These are phyloP conservation scores for Parotocinclus haroldoi DNA, from an alignment of 2,797 vertebrate species.

Conservation along the genomic window DNA sequence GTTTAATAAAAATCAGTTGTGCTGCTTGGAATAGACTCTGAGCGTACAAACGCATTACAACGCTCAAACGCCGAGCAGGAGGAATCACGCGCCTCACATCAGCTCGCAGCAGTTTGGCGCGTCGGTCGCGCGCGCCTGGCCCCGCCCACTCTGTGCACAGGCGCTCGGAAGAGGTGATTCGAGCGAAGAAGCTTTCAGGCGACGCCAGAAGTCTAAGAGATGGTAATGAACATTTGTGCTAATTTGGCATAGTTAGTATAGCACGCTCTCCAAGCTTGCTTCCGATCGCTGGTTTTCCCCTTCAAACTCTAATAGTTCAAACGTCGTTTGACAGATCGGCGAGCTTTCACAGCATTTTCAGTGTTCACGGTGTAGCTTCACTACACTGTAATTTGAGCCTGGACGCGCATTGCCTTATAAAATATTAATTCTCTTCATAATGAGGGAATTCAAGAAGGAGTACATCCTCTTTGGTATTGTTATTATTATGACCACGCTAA, in stretches of 20 bases:
- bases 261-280: neutral
- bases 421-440: constrained; percentile 46
- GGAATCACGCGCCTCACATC: constrained; percentile 57
- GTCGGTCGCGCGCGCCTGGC: constrained; percentile 47
- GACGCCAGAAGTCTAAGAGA: too few relatives aligned
- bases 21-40: neutral
- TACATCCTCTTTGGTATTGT: constrained; percentile 13
- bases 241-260: constrained; percentile 1
- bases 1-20: neutral
- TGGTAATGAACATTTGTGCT: too few relatives aligned
- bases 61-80: constrained; percentile 56
- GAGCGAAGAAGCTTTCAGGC: constrained; percentile 6
- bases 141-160: constrained; percentile 45
- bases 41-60: constrained; percentile 3
- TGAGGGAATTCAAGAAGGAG: constrained; percentile 37
- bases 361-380: neutral
- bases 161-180: constrained; percentile 29
- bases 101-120: constrained; percentile 45
- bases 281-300: too few relatives aligned
- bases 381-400: constrained; percentile 4
- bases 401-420: constrained; percentile 40
- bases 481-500: too few relatives aligned
- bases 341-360: too few relatives aligned
- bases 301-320: too few relatives aligned
- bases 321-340: too few relatives aligned